Conservation (phyloP, 2,113 vertebrate genomes). For the Trogon melanurus region DNA sequence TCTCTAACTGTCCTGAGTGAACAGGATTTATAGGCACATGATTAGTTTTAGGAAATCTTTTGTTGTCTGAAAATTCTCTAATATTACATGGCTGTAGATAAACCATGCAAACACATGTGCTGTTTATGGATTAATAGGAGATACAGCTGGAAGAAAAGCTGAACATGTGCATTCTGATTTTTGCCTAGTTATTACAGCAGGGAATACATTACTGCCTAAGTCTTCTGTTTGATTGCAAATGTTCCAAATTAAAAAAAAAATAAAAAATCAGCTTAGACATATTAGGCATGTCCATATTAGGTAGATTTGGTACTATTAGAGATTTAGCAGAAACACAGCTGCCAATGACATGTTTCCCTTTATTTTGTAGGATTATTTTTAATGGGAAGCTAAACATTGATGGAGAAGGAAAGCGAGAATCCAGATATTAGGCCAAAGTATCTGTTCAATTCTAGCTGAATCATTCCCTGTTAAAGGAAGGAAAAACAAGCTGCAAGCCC, state of each 20-base stretch:
- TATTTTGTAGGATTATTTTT: conserved; percentile 7
- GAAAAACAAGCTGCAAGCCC: background rate
- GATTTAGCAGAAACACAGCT: conserved; percentile 22
- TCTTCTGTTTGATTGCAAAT: conserved; percentile 63
- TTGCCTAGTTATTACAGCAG: conserved; percentile 54
- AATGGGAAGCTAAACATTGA: background rate
- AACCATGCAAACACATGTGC: conserved; percentile 47
- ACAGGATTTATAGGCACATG: conserved; percentile 48
- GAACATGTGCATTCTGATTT: conserved; percentile 56
- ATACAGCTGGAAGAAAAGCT: conserved; percentile 50
- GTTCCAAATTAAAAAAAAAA: conserved; percentile 25
- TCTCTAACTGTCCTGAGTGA: conserved; percentile 39
- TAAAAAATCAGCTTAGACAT: conserved; percentile 5
- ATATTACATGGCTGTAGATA: conserved; percentile 33
- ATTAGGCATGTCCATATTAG: conserved; percentile 21
- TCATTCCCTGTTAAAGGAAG: background rate
- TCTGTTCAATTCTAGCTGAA: background rate
- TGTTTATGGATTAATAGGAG: conserved; percentile 61
- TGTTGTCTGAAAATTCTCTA: conserved; percentile 49
- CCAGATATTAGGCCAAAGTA: background rate
- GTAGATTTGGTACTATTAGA: conserved; percentile 35
- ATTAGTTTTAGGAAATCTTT: conserved; percentile 46
- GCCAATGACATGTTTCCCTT: background rate
- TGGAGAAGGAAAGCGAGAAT: background rate
- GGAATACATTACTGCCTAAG: conserved; percentile 50